Conservation (phyloP, 2,797 vertebrate genomes). For the Neomorphus geoffroyi region DNA sequence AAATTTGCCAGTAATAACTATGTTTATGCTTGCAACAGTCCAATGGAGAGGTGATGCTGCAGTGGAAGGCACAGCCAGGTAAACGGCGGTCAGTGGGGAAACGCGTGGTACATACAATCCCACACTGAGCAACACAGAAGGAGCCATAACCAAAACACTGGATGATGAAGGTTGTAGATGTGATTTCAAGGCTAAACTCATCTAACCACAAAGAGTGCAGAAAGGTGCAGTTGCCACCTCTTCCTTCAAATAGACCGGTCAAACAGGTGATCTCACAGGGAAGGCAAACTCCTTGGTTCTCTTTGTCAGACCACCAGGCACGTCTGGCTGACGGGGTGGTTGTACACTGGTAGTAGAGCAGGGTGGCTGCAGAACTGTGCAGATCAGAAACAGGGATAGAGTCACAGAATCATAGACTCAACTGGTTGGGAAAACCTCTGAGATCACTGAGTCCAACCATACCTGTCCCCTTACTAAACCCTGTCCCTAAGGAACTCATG, state of each 20-base stretch:
- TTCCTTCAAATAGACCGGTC: no score
- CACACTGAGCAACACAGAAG: neutral
- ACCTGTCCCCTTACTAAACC: no score
- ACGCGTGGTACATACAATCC: neutral
- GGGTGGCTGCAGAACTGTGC: neutral
- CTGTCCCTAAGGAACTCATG: no score
- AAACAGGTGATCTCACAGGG: neutral
- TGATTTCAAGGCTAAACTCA: neutral
- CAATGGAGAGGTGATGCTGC: neutral
- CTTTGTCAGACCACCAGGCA: neutral
- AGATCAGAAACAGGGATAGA: neutral
- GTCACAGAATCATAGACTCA: no score
- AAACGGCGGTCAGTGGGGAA: neutral
- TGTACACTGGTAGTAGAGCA: accelerated
- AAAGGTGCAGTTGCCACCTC: neutral
- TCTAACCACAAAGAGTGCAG: neutral
- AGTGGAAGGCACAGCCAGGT: neutral
- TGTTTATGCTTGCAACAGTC: neutral
- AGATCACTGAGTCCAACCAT: no score
- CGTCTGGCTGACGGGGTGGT: neutral
- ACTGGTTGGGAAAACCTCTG: no score
- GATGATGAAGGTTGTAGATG: neutral
- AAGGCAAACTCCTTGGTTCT: neutral
- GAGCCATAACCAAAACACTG: neutral
- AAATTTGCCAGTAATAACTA: neutral